These are phyloP conservation scores for Mimumesa dahlbomi DNA, from an alignment of 2,888 invertebrate species.

Conservation along the genomic window DNA sequence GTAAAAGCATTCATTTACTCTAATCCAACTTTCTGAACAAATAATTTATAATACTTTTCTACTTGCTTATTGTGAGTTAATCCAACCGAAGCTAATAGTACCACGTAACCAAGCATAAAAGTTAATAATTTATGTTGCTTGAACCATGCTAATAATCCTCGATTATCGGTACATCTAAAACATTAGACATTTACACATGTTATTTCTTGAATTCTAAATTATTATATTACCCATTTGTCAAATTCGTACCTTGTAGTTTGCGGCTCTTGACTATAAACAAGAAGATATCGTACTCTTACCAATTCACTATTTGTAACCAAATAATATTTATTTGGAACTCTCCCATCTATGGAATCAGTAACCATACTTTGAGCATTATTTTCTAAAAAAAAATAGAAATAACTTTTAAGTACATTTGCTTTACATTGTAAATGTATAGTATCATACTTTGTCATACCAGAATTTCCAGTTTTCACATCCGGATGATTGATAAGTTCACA, in stretches of 20 bases:
- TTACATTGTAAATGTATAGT: not conserved
- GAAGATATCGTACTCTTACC: constrained; percentile 87
- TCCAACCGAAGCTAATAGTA: constrained; percentile 85
- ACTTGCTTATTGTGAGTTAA: constrained; percentile 85
- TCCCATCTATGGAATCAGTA: constrained; percentile 77
- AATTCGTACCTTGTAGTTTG: constrained; percentile 63
- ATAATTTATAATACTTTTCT: constrained; percentile 84
- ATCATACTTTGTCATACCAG: constrained; percentile 61
- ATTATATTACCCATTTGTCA: no score
- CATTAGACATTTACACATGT: not conserved
- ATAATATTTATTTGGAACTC: constrained; percentile 86
- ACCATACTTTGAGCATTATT: constrained; percentile 66
- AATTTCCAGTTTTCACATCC: constrained; percentile 80
- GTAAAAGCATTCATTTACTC: constrained; percentile 58
- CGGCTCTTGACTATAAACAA: constrained; percentile 83
- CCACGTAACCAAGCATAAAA: constrained; percentile 84
- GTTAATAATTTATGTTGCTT: constrained; percentile 84
- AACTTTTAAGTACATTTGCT: not conserved
- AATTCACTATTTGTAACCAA: constrained; percentile 89
- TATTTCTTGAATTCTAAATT: no score
- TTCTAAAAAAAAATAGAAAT: constrained; percentile 53
- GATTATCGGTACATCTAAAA: constrained; percentile 66
- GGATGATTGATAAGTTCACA: constrained; percentile 90
- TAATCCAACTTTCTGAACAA: constrained; percentile 78
- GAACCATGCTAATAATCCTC: constrained; percentile 81